A percentile compares a stretch with the other conserved stretches of the same genome.
Evolutionary conservation across 2,888 invertebrate genomes (phyloP).

Genomic region (Serripes groenlandicus): DNA sequence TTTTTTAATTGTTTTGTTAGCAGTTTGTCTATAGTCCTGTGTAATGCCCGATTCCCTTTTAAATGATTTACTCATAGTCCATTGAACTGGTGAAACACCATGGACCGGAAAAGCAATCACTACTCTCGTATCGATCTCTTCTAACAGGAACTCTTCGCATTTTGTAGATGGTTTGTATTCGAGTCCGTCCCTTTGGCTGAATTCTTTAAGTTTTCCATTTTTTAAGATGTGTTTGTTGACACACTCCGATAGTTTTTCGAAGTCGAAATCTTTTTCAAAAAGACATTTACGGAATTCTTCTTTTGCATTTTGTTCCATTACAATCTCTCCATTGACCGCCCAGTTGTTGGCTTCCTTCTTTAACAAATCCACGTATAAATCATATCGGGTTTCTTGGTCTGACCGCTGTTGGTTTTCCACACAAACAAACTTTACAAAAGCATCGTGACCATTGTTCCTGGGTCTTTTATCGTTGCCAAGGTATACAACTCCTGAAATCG

Average conservation of each 20-base stretch:
- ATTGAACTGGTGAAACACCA: slow-evolving; percentile 45
- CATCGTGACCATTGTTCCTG: neutral
- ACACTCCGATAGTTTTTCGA: neutral
- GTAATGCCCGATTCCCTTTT: too few relatives aligned
- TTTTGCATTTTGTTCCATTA: neutral
- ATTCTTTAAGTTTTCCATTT: neutral
- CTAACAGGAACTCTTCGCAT: neutral
- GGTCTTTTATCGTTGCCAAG: too few relatives aligned
- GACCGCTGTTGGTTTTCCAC: too few relatives aligned
- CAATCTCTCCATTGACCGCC: neutral
- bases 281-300: neutral
- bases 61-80: slow-evolving; percentile 32
- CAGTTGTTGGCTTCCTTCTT: neutral
- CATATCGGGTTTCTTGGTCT: too few relatives aligned
- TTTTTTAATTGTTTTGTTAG: slow-evolving; percentile 7
- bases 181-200: neutral
- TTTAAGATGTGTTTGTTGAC: neutral
- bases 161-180: slow-evolving; percentile 1
- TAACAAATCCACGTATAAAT: neutral
- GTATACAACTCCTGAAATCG: neutral
- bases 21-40: neutral
- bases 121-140: slow-evolving; percentile 3
- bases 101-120: slow-evolving; percentile 37
- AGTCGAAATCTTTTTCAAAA: neutral
- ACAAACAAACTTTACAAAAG: slow-evolving; percentile 1